These are phyloP conservation scores for Bombus confusus DNA, from an alignment of 1,140 invertebrate species.

Conservation along the genomic window DNA sequence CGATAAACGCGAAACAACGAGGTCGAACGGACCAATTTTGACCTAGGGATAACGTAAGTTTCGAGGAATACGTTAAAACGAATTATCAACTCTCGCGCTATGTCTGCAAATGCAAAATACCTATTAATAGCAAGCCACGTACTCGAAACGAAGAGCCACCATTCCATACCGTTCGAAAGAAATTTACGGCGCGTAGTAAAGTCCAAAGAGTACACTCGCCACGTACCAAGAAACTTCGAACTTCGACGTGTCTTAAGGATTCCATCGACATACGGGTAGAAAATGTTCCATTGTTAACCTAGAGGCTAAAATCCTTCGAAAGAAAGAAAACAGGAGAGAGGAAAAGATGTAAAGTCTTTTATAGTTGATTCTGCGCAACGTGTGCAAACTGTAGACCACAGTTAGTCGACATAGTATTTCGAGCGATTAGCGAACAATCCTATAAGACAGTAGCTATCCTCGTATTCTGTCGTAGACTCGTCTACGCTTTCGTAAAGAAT, in stretches of 20 bases:
- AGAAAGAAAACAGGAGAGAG: no score
- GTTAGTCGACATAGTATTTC: neutral
- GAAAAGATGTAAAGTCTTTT: neutral
- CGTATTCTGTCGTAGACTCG: no score
- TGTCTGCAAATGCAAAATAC: no score
- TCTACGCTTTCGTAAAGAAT: no score
- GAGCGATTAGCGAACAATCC: no score
- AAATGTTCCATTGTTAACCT: neutral
- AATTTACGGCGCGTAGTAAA: neutral
- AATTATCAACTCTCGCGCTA: no score
- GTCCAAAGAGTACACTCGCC: neutral
- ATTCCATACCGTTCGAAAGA: no score
- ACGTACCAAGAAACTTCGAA: neutral
- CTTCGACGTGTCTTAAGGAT: neutral
- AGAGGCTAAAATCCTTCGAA: neutral
- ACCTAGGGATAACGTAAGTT: no score
- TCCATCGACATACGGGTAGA: neutral
- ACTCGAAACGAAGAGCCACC: neutral
- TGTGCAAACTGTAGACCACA: neutral
- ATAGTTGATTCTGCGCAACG: neutral
- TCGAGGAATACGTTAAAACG: no score
- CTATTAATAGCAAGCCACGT: neutral
- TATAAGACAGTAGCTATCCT: no score
- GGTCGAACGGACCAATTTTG: no score
- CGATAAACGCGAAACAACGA: no score